phyloP scores from a whole-genome alignment of 2,888 invertebrate genomes.

The Hecatera dysodea region DNA sequence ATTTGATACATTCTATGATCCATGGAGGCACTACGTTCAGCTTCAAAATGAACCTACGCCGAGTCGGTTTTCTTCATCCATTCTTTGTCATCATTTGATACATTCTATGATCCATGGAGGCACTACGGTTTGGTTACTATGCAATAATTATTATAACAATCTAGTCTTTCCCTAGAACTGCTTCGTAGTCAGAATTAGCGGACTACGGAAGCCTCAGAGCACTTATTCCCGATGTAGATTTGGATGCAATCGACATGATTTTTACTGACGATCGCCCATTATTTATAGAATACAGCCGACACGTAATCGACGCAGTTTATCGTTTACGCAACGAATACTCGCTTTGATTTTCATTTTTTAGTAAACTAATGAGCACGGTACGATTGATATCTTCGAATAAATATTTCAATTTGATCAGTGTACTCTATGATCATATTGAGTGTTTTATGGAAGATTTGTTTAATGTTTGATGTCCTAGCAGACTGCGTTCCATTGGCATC shows the following conservation, averaged over 20 bases:
- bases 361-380: conserved; percentile 55
- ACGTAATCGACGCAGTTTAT: conserved; percentile 71
- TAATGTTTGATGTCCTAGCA: conserved; percentile 1
- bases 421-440: conserved; percentile 21
- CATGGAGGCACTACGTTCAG: conserved; percentile 2
- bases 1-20: not conserved
- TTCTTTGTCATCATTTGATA: not conserved
- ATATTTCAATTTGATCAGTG: conserved; percentile 47
- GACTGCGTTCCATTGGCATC: not conserved
- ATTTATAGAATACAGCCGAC: conserved; percentile 75
- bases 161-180: conserved; percentile 61
- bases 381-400: conserved; percentile 54
- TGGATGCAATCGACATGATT: conserved; percentile 72
- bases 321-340: conserved; percentile 70
- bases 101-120: not conserved
- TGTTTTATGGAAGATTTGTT: conserved; percentile 9
- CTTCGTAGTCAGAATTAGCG: conserved; percentile 67
- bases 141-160: conserved; percentile 54
- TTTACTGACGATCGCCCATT: conserved; percentile 69
- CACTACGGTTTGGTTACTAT: conserved; percentile 48
- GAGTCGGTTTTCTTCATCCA: not conserved
- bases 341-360: conserved; percentile 65
- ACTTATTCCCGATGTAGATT: conserved; percentile 60
- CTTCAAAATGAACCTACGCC: conserved; percentile 27
- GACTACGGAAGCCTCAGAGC: conserved; percentile 65